Evolutionary conservation across 2,797 vertebrate species (phyloP), one percentile per base, ranked within the genome.

Genomic region (Gallinago solitaria): DNA sequence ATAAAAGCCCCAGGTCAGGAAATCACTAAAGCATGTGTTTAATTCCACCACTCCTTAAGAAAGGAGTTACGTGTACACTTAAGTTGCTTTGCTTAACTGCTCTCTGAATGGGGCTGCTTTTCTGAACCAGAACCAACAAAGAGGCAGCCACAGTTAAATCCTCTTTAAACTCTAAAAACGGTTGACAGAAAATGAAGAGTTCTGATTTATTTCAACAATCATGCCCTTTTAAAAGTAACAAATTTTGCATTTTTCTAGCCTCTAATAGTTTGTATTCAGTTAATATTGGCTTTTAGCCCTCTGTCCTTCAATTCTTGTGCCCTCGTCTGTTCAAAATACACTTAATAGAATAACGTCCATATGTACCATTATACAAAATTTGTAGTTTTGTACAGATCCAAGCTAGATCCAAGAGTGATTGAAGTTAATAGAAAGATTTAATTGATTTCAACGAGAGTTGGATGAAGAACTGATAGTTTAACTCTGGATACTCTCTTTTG

Each of bases 11-110:
- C 80, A 91, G 89, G 93, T 95, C 95, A 95, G 95, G 96, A 97
- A 97, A 96, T 95, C 95, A 91, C 95, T 95, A 91, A 95, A 95
- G 91, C 90, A 87, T 90, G 94, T 95, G 85, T 89, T 95, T 96
- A 96, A 96, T 96, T 95, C 83, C 91, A 89, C 45, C 56, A 25
- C 77, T 94, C 57, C 64, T 91, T 83, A 87, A 92, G 88, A 90
- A 85, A 89, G 64, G 70, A 94, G 67, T 80, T 91, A 90, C 3
- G 23, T 82, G 37, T n/a, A 84, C 68, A 76, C 75, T 97, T 84
- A 74, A 82, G 87, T 79, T 86, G 75, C 56, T 47, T 57, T 90
- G 75, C 71, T 74, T 77, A 87, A 92, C 57, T 76, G 80, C 45
- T 69, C 48, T 69, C 86, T 95, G 86, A 94, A 90, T 48, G n/a